These are phyloP conservation scores for Karalla daura DNA, from an alignment of 2,797 vertebrate genomes.

Conservation along the genomic window DNA sequence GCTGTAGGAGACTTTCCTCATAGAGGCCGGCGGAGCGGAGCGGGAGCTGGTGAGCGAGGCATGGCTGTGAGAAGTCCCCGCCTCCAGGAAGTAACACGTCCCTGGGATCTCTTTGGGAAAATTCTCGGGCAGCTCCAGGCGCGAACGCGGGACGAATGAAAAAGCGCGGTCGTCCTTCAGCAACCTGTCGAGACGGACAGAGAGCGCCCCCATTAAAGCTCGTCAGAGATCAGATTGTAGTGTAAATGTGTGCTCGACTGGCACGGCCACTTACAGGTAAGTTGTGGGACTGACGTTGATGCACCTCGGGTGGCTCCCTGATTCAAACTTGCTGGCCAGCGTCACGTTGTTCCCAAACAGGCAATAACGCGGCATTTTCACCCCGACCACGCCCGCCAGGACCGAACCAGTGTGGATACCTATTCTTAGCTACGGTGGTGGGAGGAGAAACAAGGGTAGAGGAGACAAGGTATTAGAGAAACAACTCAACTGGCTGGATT, in stretches of 20 bases:
- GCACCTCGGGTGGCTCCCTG: conserved; percentile 94
- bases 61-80: conserved; percentile 90
- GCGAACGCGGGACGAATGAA: conserved; percentile 94
- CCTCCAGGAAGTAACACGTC: conserved; percentile 98
- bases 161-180: conserved; percentile 95
- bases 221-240: too few relatives aligned
- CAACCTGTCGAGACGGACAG: conserved; percentile 81
- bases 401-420: conserved; percentile 98
- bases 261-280: conserved; percentile 89
- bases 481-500: background rate
- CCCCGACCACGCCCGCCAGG: conserved; percentile 95
- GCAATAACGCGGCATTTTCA: conserved; percentile 97
- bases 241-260: background rate
- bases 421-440: conserved; percentile 89
- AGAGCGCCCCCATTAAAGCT: background rate
- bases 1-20: conserved; percentile 97
- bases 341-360: conserved; percentile 99
- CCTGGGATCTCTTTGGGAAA: conserved; percentile 99
- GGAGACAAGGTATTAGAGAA: conserved; percentile 4
- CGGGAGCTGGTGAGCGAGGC: conserved; percentile 84
- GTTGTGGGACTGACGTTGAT: conserved; percentile 98
- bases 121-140: conserved; percentile 97
- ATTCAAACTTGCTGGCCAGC: conserved; percentile 98
- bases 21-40: conserved; percentile 90
- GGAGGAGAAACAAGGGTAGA: background rate